Conservation (phyloP, 1,140 invertebrate genomes). For the Drosophila triauraria region DNA sequence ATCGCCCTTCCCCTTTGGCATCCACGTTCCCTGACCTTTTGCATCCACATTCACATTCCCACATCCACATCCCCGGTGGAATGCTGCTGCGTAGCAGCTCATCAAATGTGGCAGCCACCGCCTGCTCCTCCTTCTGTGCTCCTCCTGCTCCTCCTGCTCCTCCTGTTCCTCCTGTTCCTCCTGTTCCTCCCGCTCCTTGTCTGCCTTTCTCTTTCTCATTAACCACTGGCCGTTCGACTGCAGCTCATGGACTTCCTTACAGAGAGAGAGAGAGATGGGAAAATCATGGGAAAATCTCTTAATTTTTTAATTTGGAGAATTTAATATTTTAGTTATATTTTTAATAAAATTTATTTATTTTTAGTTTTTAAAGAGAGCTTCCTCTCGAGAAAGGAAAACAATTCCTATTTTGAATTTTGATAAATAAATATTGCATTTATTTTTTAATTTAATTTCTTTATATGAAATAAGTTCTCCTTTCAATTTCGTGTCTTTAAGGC, state of each 20-base stretch:
- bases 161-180: not conserved
- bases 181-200: not conserved
- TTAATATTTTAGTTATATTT: too few species aligned
- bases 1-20: not conserved
- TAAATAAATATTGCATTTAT: too few species aligned
- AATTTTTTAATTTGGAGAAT: too few species aligned
- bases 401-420: too few species aligned
- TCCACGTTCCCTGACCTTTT: constrained; percentile 3
- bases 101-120: constrained; percentile 26
- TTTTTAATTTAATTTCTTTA: not conserved
- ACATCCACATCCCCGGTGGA: not conserved
- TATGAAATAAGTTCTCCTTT: too few species aligned
- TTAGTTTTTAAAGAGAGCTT: too few species aligned
- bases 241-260: constrained; percentile 8
- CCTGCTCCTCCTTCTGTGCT: not conserved
- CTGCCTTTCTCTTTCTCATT: constrained; percentile 15
- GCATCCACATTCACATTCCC: not conserved
- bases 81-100: constrained; percentile 12
- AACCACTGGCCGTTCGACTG: constrained; percentile 27
- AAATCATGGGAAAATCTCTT: not conserved
- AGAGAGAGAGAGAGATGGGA: not conserved
- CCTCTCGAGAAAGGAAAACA: too few species aligned
- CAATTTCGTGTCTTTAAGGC: too few species aligned
- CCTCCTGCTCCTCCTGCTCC: not conserved
- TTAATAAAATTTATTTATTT: too few species aligned